Evolutionary conservation across 2,113 vertebrate genomes (phyloP), one percentile per base, ranked within the genome.

Genomic region (Regulus satrapa): DNA sequence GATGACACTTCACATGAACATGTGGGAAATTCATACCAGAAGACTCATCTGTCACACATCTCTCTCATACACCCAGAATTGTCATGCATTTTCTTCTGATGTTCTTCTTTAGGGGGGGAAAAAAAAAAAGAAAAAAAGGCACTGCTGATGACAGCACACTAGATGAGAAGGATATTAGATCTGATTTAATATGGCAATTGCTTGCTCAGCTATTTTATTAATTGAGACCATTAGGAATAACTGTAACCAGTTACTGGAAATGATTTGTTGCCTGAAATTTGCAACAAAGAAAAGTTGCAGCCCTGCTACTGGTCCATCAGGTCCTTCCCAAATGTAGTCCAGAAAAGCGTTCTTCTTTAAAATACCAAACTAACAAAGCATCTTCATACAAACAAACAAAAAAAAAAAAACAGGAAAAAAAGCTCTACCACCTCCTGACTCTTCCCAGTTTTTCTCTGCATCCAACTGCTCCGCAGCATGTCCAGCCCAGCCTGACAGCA

Each of bases 121-220:
- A 43, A 62, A 49, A n/a, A 54, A 48, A 25, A 9, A 26, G 32
- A 31, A 18, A 32, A 9, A 45, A 54, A 40, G 26, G 23, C 14
- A 10, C 19, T 55, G 48, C 28, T 92, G 85, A 75, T 88, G 88
- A 95, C 88, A 96, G 61, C 61, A 81, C 15, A 4, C 40, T 72
- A 91, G 64, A 96, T 76, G 56, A 95, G 87, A 94, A 74, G 48
- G 73, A 49, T 85, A 92, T 76, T 75, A 82, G 85, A 85, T 85
- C 66, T 93, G 52, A 72, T 82, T 89, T 72, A 88, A 78, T 81
- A 87, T 1, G 5, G 43, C 54, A 79, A 76, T 38, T 79, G 89
- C 87, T 94, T 83, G 62, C 67, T 94, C 87, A 91, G 87, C 74
- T 68, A 28, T 76, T 91, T 88, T 79, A 73, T 85, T 91, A 92